Percentiles rank a stretch among this genome's conserved stretches.
Conservation (phyloP, 92 coral and sea anemone species). For the Chrysogorgia sp. region DNA sequence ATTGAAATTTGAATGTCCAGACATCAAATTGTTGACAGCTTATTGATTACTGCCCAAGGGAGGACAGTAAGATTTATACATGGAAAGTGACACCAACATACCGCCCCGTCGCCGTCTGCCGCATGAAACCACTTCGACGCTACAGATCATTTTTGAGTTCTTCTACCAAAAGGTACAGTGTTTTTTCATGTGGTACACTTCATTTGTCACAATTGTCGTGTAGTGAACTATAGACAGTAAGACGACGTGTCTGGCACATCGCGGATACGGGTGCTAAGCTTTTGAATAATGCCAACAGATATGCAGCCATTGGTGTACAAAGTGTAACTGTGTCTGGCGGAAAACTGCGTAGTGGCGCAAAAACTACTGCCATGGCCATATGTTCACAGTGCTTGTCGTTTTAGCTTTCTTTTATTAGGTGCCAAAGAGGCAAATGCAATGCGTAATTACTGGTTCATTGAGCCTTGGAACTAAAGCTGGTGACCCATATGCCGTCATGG, state of each 20-base stretch:
- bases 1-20: constrained; percentile 20
- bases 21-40: constrained; percentile 41
- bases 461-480: no score
- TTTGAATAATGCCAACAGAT: no score
- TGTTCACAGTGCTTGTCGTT: no score
- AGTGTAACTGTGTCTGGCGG: no score
- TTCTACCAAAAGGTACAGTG: background rate
- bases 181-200: background rate
- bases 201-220: background rate
- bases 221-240: background rate
- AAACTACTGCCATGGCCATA: no score
- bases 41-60: constrained; percentile 55
- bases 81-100: constrained; percentile 50
- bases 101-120: constrained; percentile 15
- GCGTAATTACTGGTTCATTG: no score
- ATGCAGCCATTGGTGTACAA: no score
- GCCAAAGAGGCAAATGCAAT: no score
- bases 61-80: constrained; percentile 31
- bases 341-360: no score
- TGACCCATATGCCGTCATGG: no score
- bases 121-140: constrained; percentile 4
- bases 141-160: background rate
- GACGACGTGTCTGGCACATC: background rate
- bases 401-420: no score
- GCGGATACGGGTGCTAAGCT: no score